These are phyloP conservation scores for Apocrypta bakeri DNA, from an alignment of 1,140 invertebrate species.

Conservation along the genomic window DNA sequence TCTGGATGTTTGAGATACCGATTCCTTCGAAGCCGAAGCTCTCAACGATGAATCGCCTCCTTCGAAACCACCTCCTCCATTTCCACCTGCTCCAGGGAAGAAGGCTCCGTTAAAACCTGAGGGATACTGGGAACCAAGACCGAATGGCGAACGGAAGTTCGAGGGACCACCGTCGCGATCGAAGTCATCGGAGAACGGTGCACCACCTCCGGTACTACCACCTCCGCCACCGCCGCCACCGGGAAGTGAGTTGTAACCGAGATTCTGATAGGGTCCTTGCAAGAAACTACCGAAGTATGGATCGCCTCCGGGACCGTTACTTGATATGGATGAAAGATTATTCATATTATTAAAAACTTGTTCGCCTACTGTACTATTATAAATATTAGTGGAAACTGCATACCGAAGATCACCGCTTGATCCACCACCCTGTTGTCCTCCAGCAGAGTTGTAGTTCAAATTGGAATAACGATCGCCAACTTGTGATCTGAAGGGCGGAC, in stretches of 20 bases:
- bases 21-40: neutral
- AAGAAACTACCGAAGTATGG: conserved; percentile 24
- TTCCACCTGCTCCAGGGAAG: neutral
- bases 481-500: conserved; percentile 19
- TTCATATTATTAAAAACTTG: too few species aligned
- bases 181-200: neutral
- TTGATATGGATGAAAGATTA: neutral
- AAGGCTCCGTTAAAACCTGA: neutral
- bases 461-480: neutral
- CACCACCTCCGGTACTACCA: neutral
- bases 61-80: neutral
- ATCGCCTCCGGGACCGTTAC: neutral
- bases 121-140: neutral
- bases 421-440: neutral
- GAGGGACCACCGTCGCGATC: neutral
- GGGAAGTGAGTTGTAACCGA: conserved; percentile 12
- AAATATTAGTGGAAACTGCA: too few species aligned
- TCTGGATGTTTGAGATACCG: neutral
- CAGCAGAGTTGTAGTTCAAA: neutral
- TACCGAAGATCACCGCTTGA: neutral
- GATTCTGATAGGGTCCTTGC: conserved; percentile 21
- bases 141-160: neutral
- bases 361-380: too few species aligned
- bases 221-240: neutral
- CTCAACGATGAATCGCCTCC: conserved; percentile 28